Base-by-base conservation (phyloP, 2,797 vertebrate genomes). In the Trichosurus vulpecula region DNA sequence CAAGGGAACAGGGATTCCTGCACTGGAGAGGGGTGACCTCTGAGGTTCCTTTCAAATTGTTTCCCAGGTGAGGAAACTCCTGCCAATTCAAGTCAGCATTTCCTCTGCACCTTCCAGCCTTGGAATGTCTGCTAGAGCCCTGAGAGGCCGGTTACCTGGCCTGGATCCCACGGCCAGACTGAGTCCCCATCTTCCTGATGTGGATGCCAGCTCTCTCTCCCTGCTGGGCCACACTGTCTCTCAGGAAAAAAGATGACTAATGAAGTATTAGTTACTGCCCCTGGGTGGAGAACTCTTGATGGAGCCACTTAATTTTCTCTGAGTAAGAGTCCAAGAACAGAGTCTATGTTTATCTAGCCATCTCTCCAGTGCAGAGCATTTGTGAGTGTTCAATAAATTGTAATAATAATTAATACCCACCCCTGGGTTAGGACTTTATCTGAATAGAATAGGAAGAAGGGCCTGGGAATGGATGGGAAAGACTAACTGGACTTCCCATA, bases 341-440 rank as follows among this genome's bases (percentile, higher is more conserved):
- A 90, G 74, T 6, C 90, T 91, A 5, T 95, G 57, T 92, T 96
- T 95, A 95, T 95, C 90, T 94, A 92, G 47, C 94, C 58, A 92
- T 97, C 90, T 97, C 97, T 66, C 30, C 92, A 91, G 94, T 92
- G 27, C 89, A 95, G 94, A 35, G 56, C 92, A 96, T 93, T 96
- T 97, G 93, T 96, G 93, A 97, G 91, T 94, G 55, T 94, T 97
- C 96, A 97, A 97, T 97, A 97, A 94, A 95, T 96, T 97, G 96
- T 97, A 97, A 92, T 97, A 90, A 95, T 97, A 97, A 97, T 97
- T 97, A 97, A 97, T 95, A 97, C 95, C 95, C 94, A 66, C 95
- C 92, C 93, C 55, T 58, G 92, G 90, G 52, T 97, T 97, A 93
- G 35, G 52, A 57, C 94, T 96, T 97, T 56, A 93, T 51, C 54